Conservation (phyloP, 2,888 invertebrate genomes). For the Cactoblastis cactorum region DNA sequence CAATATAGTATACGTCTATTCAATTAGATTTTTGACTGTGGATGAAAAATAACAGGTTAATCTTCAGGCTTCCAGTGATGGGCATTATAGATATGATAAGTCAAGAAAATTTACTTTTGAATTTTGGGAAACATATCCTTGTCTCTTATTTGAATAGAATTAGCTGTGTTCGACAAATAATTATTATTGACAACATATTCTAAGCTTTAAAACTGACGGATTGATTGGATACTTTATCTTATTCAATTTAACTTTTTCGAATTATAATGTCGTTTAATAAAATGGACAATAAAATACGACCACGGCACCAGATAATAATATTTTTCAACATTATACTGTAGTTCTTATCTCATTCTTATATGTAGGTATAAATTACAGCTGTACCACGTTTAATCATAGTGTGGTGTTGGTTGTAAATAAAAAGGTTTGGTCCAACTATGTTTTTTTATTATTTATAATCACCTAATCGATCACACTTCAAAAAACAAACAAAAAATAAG, state of each 20-base stretch:
- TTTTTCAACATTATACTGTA: slow-evolving; percentile 46
- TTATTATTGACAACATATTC: slow-evolving; percentile 22
- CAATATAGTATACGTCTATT: neutral
- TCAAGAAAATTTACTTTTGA: slow-evolving; percentile 10
- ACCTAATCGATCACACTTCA: neutral
- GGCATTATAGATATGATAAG: slow-evolving; percentile 15
- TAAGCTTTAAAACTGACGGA: slow-evolving; percentile 24
- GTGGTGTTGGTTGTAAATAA: slow-evolving; percentile 65
- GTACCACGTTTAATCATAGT: slow-evolving; percentile 44
- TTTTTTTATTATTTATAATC: slow-evolving; percentile 36
- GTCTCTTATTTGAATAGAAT: slow-evolving; percentile 52
- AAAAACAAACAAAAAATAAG: neutral
- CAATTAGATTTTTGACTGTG: neutral
- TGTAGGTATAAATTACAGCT: slow-evolving; percentile 25
- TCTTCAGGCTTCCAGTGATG: slow-evolving; percentile 16
- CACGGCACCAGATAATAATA: slow-evolving; percentile 54
- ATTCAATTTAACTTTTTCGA: neutral
- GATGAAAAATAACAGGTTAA: slow-evolving; percentile 6
- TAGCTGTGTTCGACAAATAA: slow-evolving; percentile 79
- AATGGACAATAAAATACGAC: slow-evolving; percentile 63
- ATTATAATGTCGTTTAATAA: neutral
- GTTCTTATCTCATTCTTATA: slow-evolving; percentile 23
- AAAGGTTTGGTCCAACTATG: slow-evolving; percentile 42
- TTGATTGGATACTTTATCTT: slow-evolving; percentile 12
- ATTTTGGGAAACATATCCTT: slow-evolving; percentile 22